Percentiles rank a stretch among this genome's conserved stretches.
Conservation (phyloP, 2,113 vertebrate genomes). For the Prinia subflava region DNA sequence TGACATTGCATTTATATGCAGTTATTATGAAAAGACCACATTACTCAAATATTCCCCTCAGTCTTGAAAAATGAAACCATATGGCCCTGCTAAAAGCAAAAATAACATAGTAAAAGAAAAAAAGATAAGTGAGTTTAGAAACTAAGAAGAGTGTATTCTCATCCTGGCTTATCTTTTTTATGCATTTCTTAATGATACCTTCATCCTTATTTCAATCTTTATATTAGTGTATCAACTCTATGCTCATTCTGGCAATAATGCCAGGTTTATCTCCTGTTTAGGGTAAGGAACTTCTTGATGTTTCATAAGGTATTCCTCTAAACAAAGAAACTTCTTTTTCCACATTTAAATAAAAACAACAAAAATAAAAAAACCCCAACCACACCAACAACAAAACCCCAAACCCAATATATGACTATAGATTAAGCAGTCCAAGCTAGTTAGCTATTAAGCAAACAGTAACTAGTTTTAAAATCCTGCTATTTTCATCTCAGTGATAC, state of each 20-base stretch:
- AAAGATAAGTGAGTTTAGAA: background rate
- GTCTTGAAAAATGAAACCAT: background rate
- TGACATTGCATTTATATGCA: background rate
- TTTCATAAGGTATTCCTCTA: background rate
- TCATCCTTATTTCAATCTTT: background rate
- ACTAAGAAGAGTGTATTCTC: background rate
- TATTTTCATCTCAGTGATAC: background rate
- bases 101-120: background rate
- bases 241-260: background rate
- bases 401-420: background rate
- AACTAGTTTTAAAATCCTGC: background rate
- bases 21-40: background rate
- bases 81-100: background rate
- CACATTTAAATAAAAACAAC: background rate
- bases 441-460: background rate
- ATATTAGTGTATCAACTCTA: background rate
- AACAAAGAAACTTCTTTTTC: background rate
- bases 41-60: background rate
- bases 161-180: background rate
- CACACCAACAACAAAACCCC: background rate
- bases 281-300: background rate
- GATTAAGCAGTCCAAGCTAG: background rate
- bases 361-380: background rate
- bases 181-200: background rate
- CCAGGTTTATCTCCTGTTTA: background rate